phyloP scores from a whole-genome alignment of 2,113 vertebrate species.

The Cyphomyrus plagiostoma region DNA sequence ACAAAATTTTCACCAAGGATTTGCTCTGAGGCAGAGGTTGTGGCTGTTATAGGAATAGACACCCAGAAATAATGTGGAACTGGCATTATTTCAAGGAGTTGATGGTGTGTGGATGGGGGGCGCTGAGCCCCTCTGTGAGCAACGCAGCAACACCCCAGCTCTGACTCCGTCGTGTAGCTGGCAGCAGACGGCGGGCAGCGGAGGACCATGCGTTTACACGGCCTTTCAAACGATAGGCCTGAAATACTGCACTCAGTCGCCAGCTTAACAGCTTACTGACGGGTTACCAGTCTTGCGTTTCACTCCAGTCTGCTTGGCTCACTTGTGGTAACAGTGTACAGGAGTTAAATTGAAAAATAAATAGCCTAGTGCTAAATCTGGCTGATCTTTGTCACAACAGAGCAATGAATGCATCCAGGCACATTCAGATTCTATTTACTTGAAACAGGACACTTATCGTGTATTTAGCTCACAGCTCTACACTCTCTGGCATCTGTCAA shows the following conservation, averaged over 20 bases:
- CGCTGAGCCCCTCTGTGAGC: not conserved
- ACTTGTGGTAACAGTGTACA: not conserved
- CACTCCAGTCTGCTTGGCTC: not conserved
- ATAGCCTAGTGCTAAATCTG: not conserved
- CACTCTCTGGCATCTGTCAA: not conserved
- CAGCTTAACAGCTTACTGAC: not conserved
- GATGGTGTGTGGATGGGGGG: not conserved
- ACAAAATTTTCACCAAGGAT: too few relatives aligned
- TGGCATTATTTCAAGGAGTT: not conserved
- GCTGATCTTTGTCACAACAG: conserved; percentile 11
- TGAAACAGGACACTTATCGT: not conserved
- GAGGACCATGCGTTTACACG: not conserved
- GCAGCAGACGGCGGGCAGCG: not conserved
- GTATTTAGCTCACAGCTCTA: not conserved
- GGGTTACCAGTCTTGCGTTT: not conserved
- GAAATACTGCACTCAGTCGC: not conserved
- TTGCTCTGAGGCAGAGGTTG: not conserved
- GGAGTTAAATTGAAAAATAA: not conserved
- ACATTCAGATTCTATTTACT: not conserved
- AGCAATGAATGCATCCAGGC: not conserved
- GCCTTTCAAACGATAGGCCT: not conserved
- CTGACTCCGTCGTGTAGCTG: not conserved
- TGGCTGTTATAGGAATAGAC: not conserved
- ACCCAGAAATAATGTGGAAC: not conserved
- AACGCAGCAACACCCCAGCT: conserved; percentile 4